Base-by-base conservation (phyloP, 2,888 invertebrate species). In the Dendrolimus houi region DNA sequence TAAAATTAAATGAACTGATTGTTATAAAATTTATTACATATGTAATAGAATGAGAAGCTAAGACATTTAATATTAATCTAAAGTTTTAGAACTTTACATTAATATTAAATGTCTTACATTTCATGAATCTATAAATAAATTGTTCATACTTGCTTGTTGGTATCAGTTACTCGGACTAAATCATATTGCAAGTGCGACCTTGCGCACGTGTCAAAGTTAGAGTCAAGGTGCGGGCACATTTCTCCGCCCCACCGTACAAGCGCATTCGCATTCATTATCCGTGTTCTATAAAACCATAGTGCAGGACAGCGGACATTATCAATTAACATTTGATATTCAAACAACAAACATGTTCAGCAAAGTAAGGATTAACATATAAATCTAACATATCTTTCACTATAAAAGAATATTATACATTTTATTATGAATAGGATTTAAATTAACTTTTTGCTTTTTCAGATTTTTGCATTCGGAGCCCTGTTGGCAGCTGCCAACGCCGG, bases 401-500 rank as follows among this genome's bases (percentile, higher is more conserved):
- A 29, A 29, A 29, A 14, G 9, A 47, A 47, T 47, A 29, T 29
- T 29, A 47, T 47, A 47, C 9, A 10, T 47, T 47, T 10, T 47
- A 56, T 12, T 52, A 12, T 14, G 14, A 14, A 14, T 14, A n/a
- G 1, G 54, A 55, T 54, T 7, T 17, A 41, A 17, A 53, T 12
- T 52, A n/a, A 53, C n/a, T 52, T 14, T 40, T 42, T 29, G 54
- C n/a, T 9, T 54, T 71, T 72, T 9, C 74, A 92, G 92, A 81
- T 89, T 62, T 62, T 87, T 64, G 76, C 83, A 60, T 71, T 92
- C 59, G 74, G 82, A 57, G 81, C 81, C 56, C 60, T 91, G 57
- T 60, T 91, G 71, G 81, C 82, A 54, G 77, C 89, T 13, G 87
- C 87, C 56, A 83, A 79, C 66, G 92, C 91, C 52, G 91, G 91